Conservation (phyloP, 2,113 vertebrate genomes). For the Corvus cornix region DNA sequence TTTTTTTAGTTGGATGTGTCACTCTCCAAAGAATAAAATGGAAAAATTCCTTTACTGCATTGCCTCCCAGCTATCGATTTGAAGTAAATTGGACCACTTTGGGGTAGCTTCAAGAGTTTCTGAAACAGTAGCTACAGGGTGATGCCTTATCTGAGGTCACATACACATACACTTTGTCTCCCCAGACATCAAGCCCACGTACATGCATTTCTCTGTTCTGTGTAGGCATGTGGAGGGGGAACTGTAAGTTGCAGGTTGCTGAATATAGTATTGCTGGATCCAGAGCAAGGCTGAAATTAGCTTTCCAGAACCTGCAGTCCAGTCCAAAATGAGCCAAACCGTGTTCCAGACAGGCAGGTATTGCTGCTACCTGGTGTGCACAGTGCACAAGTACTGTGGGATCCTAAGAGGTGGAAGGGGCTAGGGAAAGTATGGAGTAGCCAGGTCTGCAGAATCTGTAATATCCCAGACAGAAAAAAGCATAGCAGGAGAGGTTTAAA, state of each 20-base stretch:
- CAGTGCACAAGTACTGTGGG: background rate
- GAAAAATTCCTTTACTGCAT: background rate
- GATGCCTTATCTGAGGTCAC: constrained; percentile 28
- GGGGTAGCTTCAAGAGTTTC: constrained; percentile 11
- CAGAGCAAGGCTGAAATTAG: background rate
- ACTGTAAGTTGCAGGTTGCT: constrained; percentile 28
- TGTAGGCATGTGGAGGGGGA: background rate
- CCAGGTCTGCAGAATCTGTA: background rate
- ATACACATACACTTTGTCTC: background rate
- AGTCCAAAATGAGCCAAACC: background rate
- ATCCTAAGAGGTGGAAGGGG: background rate
- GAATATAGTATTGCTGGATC: background rate
- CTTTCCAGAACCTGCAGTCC: constrained; percentile 27
- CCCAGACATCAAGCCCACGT: background rate
- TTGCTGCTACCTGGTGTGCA: background rate
- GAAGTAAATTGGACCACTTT: constrained; percentile 6
- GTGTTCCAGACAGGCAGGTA: background rate
- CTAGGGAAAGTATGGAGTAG: background rate
- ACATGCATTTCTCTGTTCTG: background rate
- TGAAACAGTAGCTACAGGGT: background rate
- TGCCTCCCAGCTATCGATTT: constrained; percentile 7
- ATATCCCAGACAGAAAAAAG: background rate
- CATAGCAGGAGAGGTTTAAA: background rate
- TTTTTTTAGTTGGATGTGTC: constrained; percentile 12
- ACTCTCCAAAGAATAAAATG: background rate